Base-by-base conservation (phyloP, 1,140 invertebrate species). In the Spodoptera frugiperda region DNA sequence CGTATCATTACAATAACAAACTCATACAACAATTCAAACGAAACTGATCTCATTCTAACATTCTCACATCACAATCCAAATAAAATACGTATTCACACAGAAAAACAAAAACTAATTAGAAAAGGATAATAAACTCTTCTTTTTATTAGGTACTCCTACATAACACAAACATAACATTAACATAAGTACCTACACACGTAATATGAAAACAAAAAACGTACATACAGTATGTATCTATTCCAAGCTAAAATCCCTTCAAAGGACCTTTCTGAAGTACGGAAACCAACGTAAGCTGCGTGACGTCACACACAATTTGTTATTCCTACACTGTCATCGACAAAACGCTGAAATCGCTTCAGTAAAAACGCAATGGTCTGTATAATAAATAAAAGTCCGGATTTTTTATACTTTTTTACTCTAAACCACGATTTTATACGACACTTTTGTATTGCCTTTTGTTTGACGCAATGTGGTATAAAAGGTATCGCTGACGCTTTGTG, bases 321-420 rank as follows among this genome's bases (percentile, higher is more conserved):
- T 75, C 46, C 54, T 73, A 46, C 70, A 10, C 14, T 30, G 72
- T 63, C 72, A 75, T 75, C 72, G 53, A 54, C 59, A 53, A 73
- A 61, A 51, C 51, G 59, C 72, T 25, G 44, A 61, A 63, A 54
- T 21, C 17, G n/a, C 57, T 15, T 48, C 72, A 39, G 25, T 65
- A 46, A 75, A 73, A 75, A 63, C 21, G 15, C 71, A 12, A 75
- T 75, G 72, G 72, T 11, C 46, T 63, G 72, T 75, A 75, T 53
- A 53, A 75, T 63, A 63, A 63, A 63, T 75, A 63, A 75, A 63
- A 51, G 8, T 6, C 19, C 30, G 33, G 39, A 44, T 54, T 71
- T 61, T 49, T 49, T 59, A 53, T 11, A 3, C 10, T 51, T 53
- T n/a, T 73, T 17, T 63, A n/a, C 59, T 14, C 33, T 3, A 17